These are phyloP conservation scores for Sebastiscus albofasciatus DNA, from an alignment of 2,797 vertebrate species.

Conservation along the genomic window DNA sequence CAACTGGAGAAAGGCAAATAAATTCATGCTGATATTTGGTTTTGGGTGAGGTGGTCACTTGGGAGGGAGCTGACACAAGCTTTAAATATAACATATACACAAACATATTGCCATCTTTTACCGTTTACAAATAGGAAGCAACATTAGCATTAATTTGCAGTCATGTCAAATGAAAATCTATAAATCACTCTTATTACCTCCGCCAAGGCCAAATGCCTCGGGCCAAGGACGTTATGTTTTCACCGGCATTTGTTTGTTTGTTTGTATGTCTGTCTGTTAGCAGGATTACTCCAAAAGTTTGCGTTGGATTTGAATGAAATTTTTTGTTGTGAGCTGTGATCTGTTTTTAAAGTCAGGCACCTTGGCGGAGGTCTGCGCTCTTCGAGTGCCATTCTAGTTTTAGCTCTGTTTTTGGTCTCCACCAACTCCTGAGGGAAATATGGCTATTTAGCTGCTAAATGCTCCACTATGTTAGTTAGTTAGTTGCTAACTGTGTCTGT, in stretches of 20 bases:
- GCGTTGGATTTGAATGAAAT: no score
- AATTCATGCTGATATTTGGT: background rate
- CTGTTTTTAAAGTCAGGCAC: no score
- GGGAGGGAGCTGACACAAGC: background rate
- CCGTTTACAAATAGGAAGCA: rapidly evolving
- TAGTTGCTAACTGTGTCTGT: background rate
- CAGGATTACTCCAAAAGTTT: no score
- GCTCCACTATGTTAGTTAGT: background rate
- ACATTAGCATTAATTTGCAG: background rate
- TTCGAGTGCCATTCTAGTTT: background rate
- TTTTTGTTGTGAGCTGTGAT: no score
- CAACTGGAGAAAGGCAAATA: background rate
- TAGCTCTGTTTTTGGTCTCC: background rate
- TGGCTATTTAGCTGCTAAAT: background rate
- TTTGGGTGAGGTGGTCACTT: background rate
- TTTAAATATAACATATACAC: no score
- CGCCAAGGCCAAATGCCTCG: no score
- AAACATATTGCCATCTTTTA: no score
- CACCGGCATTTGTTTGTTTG: no score
- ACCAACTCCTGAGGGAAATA: no score
- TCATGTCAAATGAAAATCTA: background rate
- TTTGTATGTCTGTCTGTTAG: no score
- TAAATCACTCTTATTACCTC: no score
- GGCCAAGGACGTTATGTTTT: no score
- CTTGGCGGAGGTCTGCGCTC: background rate